Percentiles rank a stretch among this genome's conserved stretches.
These are phyloP conservation scores for Dastarcus helophoroides DNA, from an alignment of 2,888 invertebrate genomes.

Conservation along the genomic window DNA sequence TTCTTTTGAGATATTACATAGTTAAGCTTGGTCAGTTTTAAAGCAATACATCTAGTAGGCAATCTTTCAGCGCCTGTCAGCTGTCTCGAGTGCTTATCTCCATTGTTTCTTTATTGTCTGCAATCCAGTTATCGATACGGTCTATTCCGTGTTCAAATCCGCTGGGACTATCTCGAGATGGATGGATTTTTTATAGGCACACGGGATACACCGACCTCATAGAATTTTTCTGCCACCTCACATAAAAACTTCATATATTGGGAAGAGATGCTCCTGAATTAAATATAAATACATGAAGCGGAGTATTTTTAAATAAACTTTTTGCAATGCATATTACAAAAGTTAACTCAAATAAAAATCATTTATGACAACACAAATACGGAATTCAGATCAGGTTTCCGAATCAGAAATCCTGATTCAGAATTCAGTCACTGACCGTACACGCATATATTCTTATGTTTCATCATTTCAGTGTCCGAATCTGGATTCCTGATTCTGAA, in stretches of 20 bases:
- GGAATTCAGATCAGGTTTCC: too few species aligned
- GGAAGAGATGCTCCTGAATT: too few species aligned
- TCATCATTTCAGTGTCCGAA: too few species aligned
- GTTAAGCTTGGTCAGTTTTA: conserved; percentile 24
- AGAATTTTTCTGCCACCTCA: conserved; percentile 14
- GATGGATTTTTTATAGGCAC: conserved; percentile 35
- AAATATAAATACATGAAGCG: too few species aligned
- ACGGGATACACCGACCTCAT: conserved; percentile 22
- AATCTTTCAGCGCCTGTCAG: conserved; percentile 39
- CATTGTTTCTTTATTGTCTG: conserved; percentile 40
- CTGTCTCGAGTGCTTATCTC: conserved; percentile 38
- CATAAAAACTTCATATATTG: conserved; percentile 17
- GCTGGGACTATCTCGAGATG: conserved; percentile 32
- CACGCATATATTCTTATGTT: too few species aligned
- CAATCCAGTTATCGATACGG: conserved; percentile 38
- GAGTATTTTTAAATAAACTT: too few species aligned
- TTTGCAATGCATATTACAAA: too few species aligned
- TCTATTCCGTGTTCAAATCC: conserved; percentile 28
- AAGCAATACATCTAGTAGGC: conserved; percentile 30
- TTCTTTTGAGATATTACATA: conserved; percentile 11
- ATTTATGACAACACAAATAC: too few species aligned
- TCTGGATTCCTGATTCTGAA: too few species aligned
- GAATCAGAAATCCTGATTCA: too few species aligned
- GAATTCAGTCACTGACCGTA: too few species aligned
- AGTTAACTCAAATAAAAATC: too few species aligned